A percentile compares a stretch with the other conserved stretches of the same genome.
Evolutionary conservation across 1,140 invertebrate genomes (phyloP).

Genomic region (Drosophila novamexicana): DNA sequence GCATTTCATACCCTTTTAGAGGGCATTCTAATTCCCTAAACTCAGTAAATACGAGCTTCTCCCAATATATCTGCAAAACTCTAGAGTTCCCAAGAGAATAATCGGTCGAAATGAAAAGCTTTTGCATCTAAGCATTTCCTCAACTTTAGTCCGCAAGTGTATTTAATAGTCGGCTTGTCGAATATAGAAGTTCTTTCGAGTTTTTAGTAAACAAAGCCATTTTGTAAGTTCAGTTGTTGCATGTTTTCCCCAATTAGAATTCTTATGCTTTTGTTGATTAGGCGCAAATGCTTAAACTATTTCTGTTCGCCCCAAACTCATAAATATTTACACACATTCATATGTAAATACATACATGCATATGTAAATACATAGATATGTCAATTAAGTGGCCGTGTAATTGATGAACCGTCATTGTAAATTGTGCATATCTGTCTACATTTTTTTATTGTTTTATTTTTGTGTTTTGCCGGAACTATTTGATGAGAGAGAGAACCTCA

Average conservation of each 20-base stretch:
- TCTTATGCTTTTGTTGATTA: constrained; percentile 52
- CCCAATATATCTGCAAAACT: too few relatives aligned
- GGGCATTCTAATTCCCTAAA: too few relatives aligned
- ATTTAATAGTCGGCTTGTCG: too few relatives aligned
- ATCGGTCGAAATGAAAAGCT: too few relatives aligned
- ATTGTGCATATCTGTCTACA: constrained; percentile 5
- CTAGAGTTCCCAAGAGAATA: too few relatives aligned
- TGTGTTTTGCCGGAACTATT: constrained; percentile 25
- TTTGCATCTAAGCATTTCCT: too few relatives aligned
- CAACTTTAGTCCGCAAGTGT: too few relatives aligned
- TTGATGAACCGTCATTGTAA: constrained; percentile 24
- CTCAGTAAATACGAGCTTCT: too few relatives aligned
- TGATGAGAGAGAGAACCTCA: constrained; percentile 1
- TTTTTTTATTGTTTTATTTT: not conserved
- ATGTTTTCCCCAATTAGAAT: constrained; percentile 61
- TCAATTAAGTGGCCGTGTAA: constrained; percentile 24
- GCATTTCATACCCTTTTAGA: too few relatives aligned
- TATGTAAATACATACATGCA: not conserved
- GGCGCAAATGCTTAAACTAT: constrained; percentile 43
- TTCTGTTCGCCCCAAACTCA: constrained; percentile 14
- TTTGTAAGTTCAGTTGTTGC: constrained; percentile 50
- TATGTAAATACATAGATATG: not conserved
- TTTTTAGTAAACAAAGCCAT: constrained; percentile 19
- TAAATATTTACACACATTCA: constrained; percentile 34
- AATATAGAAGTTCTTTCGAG: too few relatives aligned